Base-by-base conservation (phyloP, 2,888 invertebrate species). In the Parasteatoda lunata region DNA sequence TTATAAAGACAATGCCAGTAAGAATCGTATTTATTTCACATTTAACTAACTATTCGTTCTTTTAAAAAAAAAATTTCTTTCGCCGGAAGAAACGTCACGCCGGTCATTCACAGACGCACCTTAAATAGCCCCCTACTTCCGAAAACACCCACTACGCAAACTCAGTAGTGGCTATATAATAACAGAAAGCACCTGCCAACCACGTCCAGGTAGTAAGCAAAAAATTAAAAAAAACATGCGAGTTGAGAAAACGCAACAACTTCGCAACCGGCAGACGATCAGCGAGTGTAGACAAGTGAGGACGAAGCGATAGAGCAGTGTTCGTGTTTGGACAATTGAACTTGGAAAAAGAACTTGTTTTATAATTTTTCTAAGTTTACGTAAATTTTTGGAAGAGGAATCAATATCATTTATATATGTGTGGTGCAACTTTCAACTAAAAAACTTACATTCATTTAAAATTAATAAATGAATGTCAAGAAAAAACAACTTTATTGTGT, bases 221-320 rank as follows among this genome's bases (percentile, higher is more conserved):
- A 59, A 59, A 59, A 59, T 3, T 11, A 7, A 59, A 59, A 59
- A 59, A 59, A 59, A 59, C 59, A 13, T 59, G 59, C 59, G 59
- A 59, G 59, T 59, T 59, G 59, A 59, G 59, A 59, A n/a, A 59
- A 59, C 59, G 59, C n/a, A 59, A 59, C 59, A 59, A 59, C 59
- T 59, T 59, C 11, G 7, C 9, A 59, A n/a, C 59, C 59, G n/a
- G 4, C 59, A 59, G 59, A 59, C 59, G 59, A 59, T 59, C 9
- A 4, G 11, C 59, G 59, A 59, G 59, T 59, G 59, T 4, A 9
- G n/a, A 59, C 9, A 9, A 13, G n/a, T 13, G 11, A 9, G 59
- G 59, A 13, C 59, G 59, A 59, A 59, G n/a, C 59, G n/a, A n/a
- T n/a, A 59, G 11, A n/a, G n/a, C 8, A 13, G 7, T 59, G 59